phyloP scores from a whole-genome alignment of 1,140 invertebrate species.

The Zaprionus davidi region DNA sequence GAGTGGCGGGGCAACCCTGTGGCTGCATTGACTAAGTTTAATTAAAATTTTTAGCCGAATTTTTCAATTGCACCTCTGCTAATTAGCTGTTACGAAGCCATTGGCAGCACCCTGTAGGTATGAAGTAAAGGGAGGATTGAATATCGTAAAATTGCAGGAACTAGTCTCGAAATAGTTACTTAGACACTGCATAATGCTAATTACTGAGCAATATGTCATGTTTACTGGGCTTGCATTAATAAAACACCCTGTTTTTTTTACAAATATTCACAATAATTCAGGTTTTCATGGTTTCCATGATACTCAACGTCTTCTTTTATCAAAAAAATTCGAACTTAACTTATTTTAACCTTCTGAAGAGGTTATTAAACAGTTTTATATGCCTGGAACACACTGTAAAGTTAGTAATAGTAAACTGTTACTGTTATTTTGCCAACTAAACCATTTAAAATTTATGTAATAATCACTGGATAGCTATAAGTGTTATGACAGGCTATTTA shows the following conservation, averaged over 20 bases:
- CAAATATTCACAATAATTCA: neutral
- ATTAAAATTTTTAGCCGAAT: constrained; percentile 36
- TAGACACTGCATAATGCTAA: too few relatives aligned
- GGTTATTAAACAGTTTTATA: neutral
- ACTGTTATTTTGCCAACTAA: neutral
- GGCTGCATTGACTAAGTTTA: constrained; percentile 38
- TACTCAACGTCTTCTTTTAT: rapidly evolving
- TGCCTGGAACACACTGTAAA: neutral
- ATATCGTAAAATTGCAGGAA: too few relatives aligned
- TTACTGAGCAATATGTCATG: neutral
- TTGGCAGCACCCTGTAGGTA: neutral
- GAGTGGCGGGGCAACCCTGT: neutral
- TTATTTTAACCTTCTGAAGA: neutral
- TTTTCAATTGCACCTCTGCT: constrained; percentile 18
- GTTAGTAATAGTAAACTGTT: neutral
- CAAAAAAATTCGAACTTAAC: neutral
- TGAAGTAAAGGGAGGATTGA: neutral
- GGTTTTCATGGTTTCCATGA: neutral
- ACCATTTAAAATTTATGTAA: neutral
- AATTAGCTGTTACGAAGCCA: constrained; percentile 28
- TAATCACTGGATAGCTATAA: rapidly evolving
- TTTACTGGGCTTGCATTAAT: neutral
- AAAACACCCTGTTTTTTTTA: neutral
- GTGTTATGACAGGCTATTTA: neutral
- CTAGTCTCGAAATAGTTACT: too few relatives aligned